These are phyloP conservation scores for Hypena proboscidalis DNA, from an alignment of 2,888 invertebrate genomes.

Conservation along the genomic window DNA sequence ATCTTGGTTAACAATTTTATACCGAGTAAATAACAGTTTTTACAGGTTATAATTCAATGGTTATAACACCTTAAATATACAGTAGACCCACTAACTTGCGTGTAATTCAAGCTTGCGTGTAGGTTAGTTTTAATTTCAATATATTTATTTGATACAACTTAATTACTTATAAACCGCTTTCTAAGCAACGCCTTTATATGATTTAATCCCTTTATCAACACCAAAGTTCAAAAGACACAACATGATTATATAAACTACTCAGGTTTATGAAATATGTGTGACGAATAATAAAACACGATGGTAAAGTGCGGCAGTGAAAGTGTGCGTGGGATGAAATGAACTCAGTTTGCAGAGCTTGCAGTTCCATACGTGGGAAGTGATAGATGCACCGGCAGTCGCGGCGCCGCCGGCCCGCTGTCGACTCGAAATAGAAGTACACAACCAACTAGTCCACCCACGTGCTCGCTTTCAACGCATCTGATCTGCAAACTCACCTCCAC, in stretches of 20 bases:
- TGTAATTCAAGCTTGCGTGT: conserved; percentile 49
- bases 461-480: conserved; percentile 47
- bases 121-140: conserved; percentile 51
- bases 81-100: conserved; percentile 39
- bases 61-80: conserved; percentile 10
- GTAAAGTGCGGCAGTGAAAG: conserved; percentile 55
- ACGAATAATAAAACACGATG: conserved; percentile 24
- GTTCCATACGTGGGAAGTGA: conserved; percentile 55
- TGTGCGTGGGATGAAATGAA: conserved; percentile 45
- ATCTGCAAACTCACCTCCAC: conserved; percentile 23
- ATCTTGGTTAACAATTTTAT: conserved; percentile 35
- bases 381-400: conserved; percentile 50
- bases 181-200: conserved; percentile 8
- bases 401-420: conserved; percentile 19
- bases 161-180: conserved; percentile 39
- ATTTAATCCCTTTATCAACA: background rate
- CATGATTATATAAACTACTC: conserved; percentile 10
- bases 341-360: conserved; percentile 41
- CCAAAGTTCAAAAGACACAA: too few species aligned
- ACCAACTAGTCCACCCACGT: conserved; percentile 55
- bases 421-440: conserved; percentile 40
- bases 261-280: conserved; percentile 13
- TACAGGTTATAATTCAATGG: conserved; percentile 24
- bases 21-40: conserved; percentile 24
- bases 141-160: conserved; percentile 45